Evolutionary conservation across 92 coral and sea anemone species (phyloP).

Genomic region (Zoanthus sansibaricus): DNA sequence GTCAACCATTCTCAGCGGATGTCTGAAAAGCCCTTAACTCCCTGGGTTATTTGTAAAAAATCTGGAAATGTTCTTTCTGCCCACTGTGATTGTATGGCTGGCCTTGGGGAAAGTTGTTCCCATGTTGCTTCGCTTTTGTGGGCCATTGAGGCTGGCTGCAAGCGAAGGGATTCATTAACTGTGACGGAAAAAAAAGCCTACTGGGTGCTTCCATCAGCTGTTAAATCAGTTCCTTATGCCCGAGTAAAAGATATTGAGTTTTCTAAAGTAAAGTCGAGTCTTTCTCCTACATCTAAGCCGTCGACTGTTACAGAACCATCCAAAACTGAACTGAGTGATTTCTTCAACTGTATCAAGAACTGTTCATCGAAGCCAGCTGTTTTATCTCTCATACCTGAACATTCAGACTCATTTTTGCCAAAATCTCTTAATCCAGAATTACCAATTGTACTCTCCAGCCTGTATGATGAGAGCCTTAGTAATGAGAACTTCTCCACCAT

Average conservation of each 20-base stretch:
- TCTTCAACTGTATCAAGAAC: constrained; percentile 40
- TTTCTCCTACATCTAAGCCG: constrained; percentile 25
- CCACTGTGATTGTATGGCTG: no score
- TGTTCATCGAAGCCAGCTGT: constrained; percentile 57
- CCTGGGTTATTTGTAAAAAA: constrained; percentile 48
- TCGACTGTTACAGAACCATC: constrained; percentile 38
- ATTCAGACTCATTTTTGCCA: constrained; percentile 52
- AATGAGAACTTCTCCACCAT: constrained; percentile 56
- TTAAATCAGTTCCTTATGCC: constrained; percentile 63
- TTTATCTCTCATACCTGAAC: constrained; percentile 50
- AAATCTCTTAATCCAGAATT: constrained; percentile 52
- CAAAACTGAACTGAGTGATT: constrained; percentile 47
- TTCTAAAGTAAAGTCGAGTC: constrained; percentile 23
- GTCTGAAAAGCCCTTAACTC: constrained; percentile 49
- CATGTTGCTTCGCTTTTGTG: constrained; percentile 36
- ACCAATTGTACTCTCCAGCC: constrained; percentile 52
- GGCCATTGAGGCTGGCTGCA: constrained; percentile 25
- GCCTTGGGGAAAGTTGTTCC: no score
- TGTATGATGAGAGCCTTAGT: constrained; percentile 53
- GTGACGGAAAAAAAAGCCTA: constrained; percentile 41
- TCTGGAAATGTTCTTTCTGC: background rate
- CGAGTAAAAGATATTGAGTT: constrained; percentile 56
- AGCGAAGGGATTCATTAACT: constrained; percentile 61
- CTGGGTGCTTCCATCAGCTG: constrained; percentile 57
- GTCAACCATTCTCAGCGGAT: constrained; percentile 26